Conservation (phyloP, 2,888 invertebrate species). For the Parthenolecanium corni region DNA sequence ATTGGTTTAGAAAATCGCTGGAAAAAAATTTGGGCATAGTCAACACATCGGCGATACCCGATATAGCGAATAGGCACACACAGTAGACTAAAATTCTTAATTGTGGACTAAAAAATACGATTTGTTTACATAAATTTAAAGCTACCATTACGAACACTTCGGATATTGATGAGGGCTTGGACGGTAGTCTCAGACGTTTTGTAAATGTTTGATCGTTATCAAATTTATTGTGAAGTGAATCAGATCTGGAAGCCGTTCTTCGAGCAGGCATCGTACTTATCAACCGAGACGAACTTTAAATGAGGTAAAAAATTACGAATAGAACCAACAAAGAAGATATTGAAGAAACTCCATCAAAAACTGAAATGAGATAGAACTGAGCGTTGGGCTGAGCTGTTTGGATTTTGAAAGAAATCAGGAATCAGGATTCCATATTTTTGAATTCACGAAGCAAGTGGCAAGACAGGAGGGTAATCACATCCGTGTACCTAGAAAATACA, state of each 20-base stretch:
- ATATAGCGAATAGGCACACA: constrained; percentile 15
- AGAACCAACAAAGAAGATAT: too few species aligned
- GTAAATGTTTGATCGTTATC: background rate
- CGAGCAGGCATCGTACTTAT: constrained; percentile 1
- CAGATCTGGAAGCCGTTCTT: background rate
- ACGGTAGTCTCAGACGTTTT: constrained; percentile 7
- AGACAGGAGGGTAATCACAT: too few species aligned
- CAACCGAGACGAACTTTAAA: too few species aligned
- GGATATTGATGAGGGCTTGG: constrained; percentile 16
- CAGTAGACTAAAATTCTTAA: constrained; percentile 12
- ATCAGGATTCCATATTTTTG: too few species aligned
- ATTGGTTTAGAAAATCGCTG: constrained; percentile 79
- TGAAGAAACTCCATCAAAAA: too few species aligned
- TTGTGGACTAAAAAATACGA: constrained; percentile 12
- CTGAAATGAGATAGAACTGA: too few species aligned
- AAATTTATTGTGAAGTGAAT: background rate
- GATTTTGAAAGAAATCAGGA: too few species aligned
- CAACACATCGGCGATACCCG: constrained; percentile 16
- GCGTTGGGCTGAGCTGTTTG: too few species aligned
- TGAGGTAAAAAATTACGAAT: too few species aligned
- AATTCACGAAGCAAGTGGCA: too few species aligned
- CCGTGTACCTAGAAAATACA: too few species aligned
- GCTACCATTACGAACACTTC: constrained; percentile 11
- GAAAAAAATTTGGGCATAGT: constrained; percentile 75
- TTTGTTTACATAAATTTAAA: constrained; percentile 22